Base-by-base conservation (phyloP, 2,797 vertebrate genomes). In the Eulemur albifrons region DNA sequence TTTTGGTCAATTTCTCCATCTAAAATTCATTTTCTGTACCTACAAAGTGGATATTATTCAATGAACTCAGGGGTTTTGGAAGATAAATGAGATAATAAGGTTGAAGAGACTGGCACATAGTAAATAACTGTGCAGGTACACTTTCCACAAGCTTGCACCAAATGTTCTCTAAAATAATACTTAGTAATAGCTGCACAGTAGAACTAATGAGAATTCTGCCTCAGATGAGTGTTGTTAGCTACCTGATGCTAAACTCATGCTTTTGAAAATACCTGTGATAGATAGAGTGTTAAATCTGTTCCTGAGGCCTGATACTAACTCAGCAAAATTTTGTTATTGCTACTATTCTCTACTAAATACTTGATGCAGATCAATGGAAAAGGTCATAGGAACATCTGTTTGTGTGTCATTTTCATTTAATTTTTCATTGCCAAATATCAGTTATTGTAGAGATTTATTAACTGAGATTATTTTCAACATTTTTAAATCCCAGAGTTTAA, bases 391-490 rank as follows among this genome's bases (percentile, higher is more conserved):
- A 59, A 18, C 17, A 86, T 61, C 23, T 76, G n/a, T 57, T 80
- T 35, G 54, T 67, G 35, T 69, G 32, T 67, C 35, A 59, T 69
- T 82, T 87, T 80, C 43, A 93, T 76, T 93, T 96, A 8, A 43
- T 50, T 86, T 96, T 86, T 57, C 35, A 38, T 70, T 35, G 45
- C 13, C 10, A 82, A 70, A 3, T 81, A 76, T 80, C 40, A 75
- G 9, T 76, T 45, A 75, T 45, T 80, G 15, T 90, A 61, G 43
- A 3, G 1, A 93, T 38, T 75, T 8, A 69, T 75, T 75, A 81
- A 59, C 35, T 27, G 50, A 81, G 43, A 27, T 90, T 96, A 76
- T 90, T 90, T 96, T 81, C 35, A 69, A 52, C 14, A 90, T 82
- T 21, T 69, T 43, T 87, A 76, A 87, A 82, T 43, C 10, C 52